These are phyloP conservation scores for Syrista parreyssii DNA, from an alignment of 2,888 invertebrate species.

Conservation along the genomic window DNA sequence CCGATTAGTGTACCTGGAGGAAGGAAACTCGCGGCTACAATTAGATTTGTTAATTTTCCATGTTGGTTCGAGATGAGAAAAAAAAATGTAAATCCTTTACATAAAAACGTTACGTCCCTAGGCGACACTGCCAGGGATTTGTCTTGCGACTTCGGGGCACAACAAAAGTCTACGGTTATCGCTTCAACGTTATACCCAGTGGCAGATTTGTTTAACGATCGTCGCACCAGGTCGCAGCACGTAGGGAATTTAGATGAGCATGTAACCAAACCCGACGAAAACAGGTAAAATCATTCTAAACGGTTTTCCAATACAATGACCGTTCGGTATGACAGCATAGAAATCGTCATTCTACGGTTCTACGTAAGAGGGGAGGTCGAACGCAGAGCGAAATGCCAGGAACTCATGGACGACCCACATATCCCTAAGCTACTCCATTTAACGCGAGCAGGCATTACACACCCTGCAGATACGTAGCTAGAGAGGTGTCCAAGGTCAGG, in stretches of 20 bases:
- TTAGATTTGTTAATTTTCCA: background rate
- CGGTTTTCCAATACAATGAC: background rate
- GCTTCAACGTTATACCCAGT: background rate
- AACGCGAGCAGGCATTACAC: background rate
- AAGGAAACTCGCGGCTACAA: background rate
- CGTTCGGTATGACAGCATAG: background rate
- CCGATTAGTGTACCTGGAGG: background rate
- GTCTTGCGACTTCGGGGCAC: background rate
- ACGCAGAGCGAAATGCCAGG: background rate
- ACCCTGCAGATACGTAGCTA: background rate
- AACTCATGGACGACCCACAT: background rate
- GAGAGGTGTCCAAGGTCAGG: background rate
- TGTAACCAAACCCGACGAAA: background rate
- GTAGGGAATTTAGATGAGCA: background rate
- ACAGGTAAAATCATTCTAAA: background rate
- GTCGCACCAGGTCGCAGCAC: background rate
- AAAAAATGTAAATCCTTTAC: background rate
- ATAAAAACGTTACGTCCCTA: background rate
- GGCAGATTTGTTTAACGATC: background rate
- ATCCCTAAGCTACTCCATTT: background rate
- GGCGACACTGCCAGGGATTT: background rate
- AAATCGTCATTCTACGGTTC: background rate
- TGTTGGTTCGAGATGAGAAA: background rate
- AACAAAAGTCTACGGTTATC: background rate
- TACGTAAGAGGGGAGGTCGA: background rate